These are phyloP conservation scores for Helostoma temminkii DNA, from an alignment of 2,797 vertebrate species.

Conservation along the genomic window DNA sequence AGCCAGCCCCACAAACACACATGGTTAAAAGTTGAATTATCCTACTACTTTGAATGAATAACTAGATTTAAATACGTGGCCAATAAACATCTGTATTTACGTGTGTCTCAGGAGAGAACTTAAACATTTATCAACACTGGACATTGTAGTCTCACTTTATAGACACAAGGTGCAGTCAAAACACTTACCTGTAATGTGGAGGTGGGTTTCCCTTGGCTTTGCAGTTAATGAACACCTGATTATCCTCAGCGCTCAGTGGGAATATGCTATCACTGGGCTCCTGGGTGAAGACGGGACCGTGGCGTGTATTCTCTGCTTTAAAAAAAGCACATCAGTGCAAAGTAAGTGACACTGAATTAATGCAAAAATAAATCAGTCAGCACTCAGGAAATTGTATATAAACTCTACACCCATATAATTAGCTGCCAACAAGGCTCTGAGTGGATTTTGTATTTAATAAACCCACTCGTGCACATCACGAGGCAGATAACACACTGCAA, in stretches of 20 bases:
- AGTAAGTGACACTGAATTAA: conserved; percentile 53
- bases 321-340: conserved; percentile 33
- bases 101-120: background rate
- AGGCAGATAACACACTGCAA: conserved; percentile 45
- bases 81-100: background rate
- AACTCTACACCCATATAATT: conserved; percentile 62
- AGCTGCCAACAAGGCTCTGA: conserved; percentile 66
- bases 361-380: conserved; percentile 51
- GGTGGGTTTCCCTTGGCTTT: conserved; percentile 92
- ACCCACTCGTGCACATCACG: conserved; percentile 49
- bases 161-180: conserved; percentile 5
- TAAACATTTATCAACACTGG: background rate
- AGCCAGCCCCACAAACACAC: background rate
- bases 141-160: background rate
- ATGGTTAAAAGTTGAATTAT: background rate
- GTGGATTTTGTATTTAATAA: conserved; percentile 59
- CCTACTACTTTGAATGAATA: conserved; percentile 1
- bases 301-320: conserved; percentile 83
- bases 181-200: conserved; percentile 86
- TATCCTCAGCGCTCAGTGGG: conserved; percentile 90
- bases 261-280: conserved; percentile 91
- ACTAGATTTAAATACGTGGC: background rate
- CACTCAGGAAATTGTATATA: conserved; percentile 41
- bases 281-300: conserved; percentile 92
- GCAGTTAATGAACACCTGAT: conserved; percentile 91